Conservation (phyloP, 2,888 invertebrate species). For the Osmoderma eremita region DNA sequence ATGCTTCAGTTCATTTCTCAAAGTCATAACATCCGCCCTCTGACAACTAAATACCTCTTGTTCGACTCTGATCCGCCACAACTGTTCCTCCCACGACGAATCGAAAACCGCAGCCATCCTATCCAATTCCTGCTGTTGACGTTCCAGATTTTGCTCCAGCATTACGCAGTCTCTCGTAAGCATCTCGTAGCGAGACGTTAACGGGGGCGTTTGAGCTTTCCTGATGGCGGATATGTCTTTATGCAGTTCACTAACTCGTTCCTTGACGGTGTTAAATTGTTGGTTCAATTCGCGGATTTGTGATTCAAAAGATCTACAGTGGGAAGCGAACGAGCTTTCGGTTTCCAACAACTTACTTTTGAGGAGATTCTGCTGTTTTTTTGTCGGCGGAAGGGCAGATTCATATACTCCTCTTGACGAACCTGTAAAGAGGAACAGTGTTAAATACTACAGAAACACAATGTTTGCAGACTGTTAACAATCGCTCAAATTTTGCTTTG, state of each 20-base stretch:
- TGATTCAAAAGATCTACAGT: conserved; percentile 70
- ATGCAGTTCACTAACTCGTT: conserved; percentile 75
- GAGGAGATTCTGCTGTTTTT: conserved; percentile 60
- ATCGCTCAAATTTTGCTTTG: too few relatives aligned
- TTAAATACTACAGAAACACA: too few relatives aligned
- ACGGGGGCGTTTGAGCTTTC: conserved; percentile 61
- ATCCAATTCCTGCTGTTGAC: conserved; percentile 71
- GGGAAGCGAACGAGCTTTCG: conserved; percentile 71
- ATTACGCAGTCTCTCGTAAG: conserved; percentile 69
- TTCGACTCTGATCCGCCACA: conserved; percentile 76
- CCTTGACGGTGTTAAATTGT: conserved; percentile 70
- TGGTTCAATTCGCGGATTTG: conserved; percentile 71
- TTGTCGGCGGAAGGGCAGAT: conserved; percentile 58
- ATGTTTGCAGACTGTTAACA: too few relatives aligned
- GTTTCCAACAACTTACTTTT: conserved; percentile 64
- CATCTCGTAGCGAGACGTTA: conserved; percentile 65
- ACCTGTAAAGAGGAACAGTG: too few relatives aligned
- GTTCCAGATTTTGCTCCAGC: conserved; percentile 70
- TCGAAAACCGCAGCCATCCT: conserved; percentile 70
- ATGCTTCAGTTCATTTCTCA: conserved; percentile 74
- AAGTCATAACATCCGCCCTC: conserved; percentile 73
- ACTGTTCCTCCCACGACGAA: conserved; percentile 77
- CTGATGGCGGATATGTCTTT: conserved; percentile 75
- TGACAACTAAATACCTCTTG: conserved; percentile 70
- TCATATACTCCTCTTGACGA: conserved; percentile 58